phyloP scores from a whole-genome alignment of 2,113 vertebrate species.

The Apodemus speciosus region DNA sequence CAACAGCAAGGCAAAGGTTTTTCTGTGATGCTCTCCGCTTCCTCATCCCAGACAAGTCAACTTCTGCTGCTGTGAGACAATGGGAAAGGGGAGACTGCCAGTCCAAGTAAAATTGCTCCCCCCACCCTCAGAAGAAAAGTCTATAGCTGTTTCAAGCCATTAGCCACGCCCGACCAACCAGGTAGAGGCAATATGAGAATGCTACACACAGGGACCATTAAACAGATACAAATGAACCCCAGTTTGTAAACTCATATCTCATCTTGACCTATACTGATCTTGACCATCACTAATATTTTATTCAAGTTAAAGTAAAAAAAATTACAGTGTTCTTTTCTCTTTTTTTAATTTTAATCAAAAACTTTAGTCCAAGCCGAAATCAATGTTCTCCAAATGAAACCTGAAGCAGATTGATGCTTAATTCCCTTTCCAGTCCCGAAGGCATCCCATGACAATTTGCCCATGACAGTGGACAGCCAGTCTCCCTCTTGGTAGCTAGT shows the following conservation, averaged over 20 bases:
- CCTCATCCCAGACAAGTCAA: neutral
- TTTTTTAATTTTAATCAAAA: neutral
- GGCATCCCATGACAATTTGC: neutral
- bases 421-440: constrained; percentile 15
- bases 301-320: constrained; percentile 24
- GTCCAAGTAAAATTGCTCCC: neutral
- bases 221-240: neutral
- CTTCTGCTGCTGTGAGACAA: neutral
- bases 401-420: neutral
- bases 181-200: neutral
- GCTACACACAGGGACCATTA: neutral
- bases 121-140: neutral
- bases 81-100: neutral
- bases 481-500: neutral
- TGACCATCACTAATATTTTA: neutral
- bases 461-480: neutral
- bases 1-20: neutral
- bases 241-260: constrained; percentile 23
- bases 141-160: neutral
- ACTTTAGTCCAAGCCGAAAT: constrained; percentile 7
- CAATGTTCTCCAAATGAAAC: constrained; percentile 37
- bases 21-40: neutral
- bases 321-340: neutral
- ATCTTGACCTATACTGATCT: neutral
- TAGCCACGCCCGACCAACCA: neutral